Evolutionary conservation across 2,888 invertebrate species (phyloP).

Genomic region (Tetranychus truncatus): DNA sequence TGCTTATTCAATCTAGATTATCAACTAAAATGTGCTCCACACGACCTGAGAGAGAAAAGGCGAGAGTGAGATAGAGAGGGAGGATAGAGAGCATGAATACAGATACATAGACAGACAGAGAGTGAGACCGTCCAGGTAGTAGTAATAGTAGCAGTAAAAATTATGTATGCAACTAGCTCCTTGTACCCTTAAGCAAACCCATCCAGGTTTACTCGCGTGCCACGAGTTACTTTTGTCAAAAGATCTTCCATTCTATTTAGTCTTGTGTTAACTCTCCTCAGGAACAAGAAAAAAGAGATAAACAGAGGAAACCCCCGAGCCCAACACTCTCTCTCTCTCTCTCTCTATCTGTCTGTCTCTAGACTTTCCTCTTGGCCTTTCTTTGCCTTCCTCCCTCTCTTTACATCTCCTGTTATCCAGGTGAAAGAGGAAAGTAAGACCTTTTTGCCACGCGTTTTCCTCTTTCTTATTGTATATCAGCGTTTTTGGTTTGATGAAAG

Average conservation of each 20-base stretch:
- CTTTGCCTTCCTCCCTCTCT: constrained; percentile 3
- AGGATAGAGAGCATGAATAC: not conserved
- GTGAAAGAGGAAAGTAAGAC: not conserved
- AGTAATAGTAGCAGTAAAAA: not conserved
- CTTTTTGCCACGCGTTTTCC: not conserved
- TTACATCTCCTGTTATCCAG: not conserved
- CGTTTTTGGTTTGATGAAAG: not conserved
- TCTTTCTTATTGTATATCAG: too few species aligned
- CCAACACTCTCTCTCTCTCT: not conserved
- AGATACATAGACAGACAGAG: not conserved
- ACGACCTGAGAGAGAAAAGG: not conserved
- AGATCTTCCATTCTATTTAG: not conserved
- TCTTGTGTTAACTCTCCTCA: not conserved
- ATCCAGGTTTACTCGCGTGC: not conserved
- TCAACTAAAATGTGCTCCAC: not conserved
- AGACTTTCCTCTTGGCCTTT: not conserved
- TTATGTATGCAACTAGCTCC: not conserved
- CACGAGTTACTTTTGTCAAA: not conserved
- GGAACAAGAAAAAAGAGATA: not conserved
- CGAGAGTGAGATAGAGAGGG: constrained; percentile 7
- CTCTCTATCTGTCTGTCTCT: not conserved
- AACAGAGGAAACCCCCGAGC: not conserved
- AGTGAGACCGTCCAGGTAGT: not conserved
- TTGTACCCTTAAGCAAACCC: not conserved
- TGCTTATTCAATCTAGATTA: not conserved